phyloP scores from a whole-genome alignment of 2,113 vertebrate genomes.

The Mandrillus leucophaeus region DNA sequence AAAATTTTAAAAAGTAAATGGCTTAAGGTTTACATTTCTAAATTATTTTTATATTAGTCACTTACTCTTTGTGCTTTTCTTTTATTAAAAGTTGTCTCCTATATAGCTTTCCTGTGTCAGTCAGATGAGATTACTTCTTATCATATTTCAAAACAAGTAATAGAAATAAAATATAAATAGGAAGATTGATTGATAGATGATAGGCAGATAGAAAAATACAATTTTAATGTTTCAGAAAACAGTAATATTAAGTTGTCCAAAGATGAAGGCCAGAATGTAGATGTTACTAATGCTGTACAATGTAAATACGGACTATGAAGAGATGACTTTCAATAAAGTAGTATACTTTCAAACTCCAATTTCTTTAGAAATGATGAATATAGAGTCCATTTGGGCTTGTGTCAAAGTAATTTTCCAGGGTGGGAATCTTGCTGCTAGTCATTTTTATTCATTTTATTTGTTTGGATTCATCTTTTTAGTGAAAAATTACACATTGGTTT shows the following conservation, averaged over 20 bases:
- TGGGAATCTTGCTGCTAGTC: neutral
- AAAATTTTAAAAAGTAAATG: neutral
- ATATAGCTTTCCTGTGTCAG: neutral
- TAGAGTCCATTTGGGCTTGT: neutral
- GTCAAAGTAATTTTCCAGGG: conserved; percentile 42
- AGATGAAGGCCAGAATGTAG: neutral
- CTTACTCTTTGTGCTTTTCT: neutral
- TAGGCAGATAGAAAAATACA: neutral
- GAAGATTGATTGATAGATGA: neutral
- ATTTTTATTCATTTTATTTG: conserved; percentile 51
- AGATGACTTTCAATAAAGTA: conserved; percentile 11
- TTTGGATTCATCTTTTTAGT: conserved; percentile 22
- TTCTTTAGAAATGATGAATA: conserved; percentile 51
- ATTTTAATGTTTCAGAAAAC: conserved; percentile 42
- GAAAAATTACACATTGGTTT: conserved; percentile 21
- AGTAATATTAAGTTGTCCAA: neutral
- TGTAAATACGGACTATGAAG: neutral
- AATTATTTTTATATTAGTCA: neutral
- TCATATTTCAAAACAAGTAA: conserved; percentile 65
- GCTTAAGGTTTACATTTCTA: neutral
- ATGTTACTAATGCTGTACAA: neutral
- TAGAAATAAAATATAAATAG: conserved; percentile 38
- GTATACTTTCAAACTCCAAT: neutral
- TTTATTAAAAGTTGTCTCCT: neutral
- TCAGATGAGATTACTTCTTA: neutral